Evolutionary conservation across 2,888 invertebrate genomes (phyloP).

Genomic region (Leptopilina myrica): DNA sequence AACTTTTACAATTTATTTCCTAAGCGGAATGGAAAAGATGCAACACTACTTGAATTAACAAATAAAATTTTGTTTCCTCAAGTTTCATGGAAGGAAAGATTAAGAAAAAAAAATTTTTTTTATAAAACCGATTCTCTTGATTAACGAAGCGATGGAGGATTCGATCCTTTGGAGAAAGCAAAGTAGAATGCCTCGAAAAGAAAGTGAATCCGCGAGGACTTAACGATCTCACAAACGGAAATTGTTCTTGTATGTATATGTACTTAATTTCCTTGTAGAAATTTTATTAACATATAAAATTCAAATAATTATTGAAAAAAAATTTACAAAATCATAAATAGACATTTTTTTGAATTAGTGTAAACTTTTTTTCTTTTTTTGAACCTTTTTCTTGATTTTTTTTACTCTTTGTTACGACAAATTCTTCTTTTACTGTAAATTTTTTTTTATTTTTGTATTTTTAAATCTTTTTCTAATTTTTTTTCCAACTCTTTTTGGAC

Average conservation of each 20-base stretch:
- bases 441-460: not conserved
- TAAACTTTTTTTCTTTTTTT: too few species aligned
- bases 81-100: not conserved
- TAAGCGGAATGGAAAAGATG: not conserved
- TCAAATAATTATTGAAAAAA: not conserved
- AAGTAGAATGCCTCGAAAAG: slow-evolving; percentile 63
- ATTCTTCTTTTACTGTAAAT: too few species aligned
- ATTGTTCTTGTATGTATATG: not conserved
- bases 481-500: too few species aligned
- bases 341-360: too few species aligned
- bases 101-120: not conserved
- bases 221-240: slow-evolving; percentile 2
- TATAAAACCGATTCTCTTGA: slow-evolving; percentile 46
- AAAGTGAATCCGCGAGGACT: slow-evolving; percentile 61
- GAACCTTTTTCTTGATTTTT: too few species aligned
- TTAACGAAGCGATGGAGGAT: slow-evolving; percentile 53
- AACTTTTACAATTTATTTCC: not conserved
- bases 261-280: slow-evolving; percentile 30
- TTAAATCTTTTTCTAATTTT: too few species aligned
- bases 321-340: too few species aligned
- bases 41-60: not conserved
- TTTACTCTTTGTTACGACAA: too few species aligned
- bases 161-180: slow-evolving; percentile 63
- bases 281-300: slow-evolving; percentile 14
- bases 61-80: not conserved